phyloP scores from a whole-genome alignment of 30 jellyfish, hydroid and myxozoan species.

The Turritopsis rubra region DNA sequence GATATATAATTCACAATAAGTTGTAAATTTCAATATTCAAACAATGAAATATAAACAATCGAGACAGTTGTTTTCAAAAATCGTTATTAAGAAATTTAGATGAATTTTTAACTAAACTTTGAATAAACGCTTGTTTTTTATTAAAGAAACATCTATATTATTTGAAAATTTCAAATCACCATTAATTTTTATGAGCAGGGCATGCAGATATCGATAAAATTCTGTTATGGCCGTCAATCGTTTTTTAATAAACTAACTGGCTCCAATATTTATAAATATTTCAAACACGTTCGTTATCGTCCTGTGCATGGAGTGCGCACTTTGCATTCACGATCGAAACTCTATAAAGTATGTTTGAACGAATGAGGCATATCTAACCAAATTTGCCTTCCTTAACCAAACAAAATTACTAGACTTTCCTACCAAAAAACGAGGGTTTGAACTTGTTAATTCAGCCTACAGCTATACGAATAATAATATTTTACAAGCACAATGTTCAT shows the following conservation, averaged over 20 bases:
- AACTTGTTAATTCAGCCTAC: too few species aligned
- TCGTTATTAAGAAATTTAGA: background rate
- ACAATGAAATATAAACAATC: background rate
- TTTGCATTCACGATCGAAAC: background rate
- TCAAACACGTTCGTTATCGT: background rate
- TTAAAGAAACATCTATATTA: background rate
- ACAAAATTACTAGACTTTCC: too few species aligned
- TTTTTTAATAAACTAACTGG: background rate
- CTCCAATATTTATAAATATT: background rate
- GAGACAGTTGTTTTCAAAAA: background rate
- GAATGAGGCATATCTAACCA: background rate
- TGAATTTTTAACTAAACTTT: background rate
- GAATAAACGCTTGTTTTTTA: background rate
- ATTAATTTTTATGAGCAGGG: background rate
- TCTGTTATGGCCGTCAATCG: background rate
- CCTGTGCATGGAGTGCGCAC: background rate
- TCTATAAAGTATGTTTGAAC: background rate
- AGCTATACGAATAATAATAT: too few species aligned
- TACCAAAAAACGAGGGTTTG: too few species aligned
- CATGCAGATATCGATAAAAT: background rate
- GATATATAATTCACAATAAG: background rate
- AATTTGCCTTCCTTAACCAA: too few species aligned
- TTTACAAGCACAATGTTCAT: too few species aligned
- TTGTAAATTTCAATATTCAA: background rate
- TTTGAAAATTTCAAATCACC: background rate